A percentile compares a stretch with the other conserved stretches of the same genome.
Evolutionary conservation across 2,888 invertebrate genomes (phyloP).

Genomic region (Dasysyrphus tricinctus): DNA sequence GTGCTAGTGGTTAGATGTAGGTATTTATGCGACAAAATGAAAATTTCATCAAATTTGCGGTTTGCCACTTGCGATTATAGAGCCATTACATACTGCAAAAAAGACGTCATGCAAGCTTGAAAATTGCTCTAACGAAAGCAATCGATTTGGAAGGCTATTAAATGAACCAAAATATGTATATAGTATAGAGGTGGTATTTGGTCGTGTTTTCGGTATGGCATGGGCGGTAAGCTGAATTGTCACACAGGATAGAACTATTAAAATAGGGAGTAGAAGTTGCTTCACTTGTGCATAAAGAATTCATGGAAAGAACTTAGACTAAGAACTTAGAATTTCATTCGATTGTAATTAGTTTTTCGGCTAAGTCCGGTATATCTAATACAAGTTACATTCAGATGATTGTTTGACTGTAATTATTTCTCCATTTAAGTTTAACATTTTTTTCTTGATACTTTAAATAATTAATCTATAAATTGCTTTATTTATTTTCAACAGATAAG

Average conservation of each 20-base stretch:
- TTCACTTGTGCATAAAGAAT: not conserved
- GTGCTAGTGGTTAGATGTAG: slow-evolving; percentile 12
- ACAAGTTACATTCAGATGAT: too few relatives aligned
- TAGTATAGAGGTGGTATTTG: slow-evolving; percentile 9
- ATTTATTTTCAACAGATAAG: too few relatives aligned
- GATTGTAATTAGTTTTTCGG: too few relatives aligned
- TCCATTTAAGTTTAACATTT: too few relatives aligned
- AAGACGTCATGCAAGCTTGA: slow-evolving; percentile 33
- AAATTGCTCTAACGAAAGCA: slow-evolving; percentile 43
- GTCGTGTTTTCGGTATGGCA: not conserved
- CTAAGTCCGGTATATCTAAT: too few relatives aligned
- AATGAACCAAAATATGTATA: slow-evolving; percentile 1
- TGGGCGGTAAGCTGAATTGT: slow-evolving; percentile 38
- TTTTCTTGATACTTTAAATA: too few relatives aligned
- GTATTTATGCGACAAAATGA: slow-evolving; percentile 70
- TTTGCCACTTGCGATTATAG: slow-evolving; percentile 77
- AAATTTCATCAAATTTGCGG: slow-evolving; percentile 76
- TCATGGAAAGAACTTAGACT: not conserved
- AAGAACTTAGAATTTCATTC: too few relatives aligned
- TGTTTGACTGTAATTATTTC: too few relatives aligned
- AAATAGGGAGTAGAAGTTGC: not conserved
- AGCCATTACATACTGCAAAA: slow-evolving; percentile 37
- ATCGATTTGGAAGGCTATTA: slow-evolving; percentile 10
- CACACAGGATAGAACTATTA: slow-evolving; percentile 7
- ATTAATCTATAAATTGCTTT: too few relatives aligned